A percentile compares a stretch with the other conserved stretches of the same genome.
Evolutionary conservation across 2,113 vertebrate species (phyloP).

Genomic region (Carassius auratus): DNA sequence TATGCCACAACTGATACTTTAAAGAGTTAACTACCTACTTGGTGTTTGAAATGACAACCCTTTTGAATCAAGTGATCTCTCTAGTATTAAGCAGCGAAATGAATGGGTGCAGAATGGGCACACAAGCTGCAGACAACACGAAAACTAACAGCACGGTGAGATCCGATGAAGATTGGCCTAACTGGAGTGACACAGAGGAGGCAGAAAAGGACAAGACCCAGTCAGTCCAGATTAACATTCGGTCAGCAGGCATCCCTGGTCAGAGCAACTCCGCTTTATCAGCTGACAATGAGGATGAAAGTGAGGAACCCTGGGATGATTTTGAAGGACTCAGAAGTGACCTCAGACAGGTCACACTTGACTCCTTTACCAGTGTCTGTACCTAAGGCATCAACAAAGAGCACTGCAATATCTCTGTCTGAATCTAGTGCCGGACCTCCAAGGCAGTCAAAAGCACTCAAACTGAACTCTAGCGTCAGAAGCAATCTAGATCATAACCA

Average conservation of each 20-base stretch:
- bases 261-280: background rate
- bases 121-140: constrained; percentile 56
- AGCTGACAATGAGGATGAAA: background rate
- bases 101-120: constrained; percentile 67
- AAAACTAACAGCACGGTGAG: constrained; percentile 49
- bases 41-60: background rate
- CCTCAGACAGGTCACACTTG: no score
- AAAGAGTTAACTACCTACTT: background rate
- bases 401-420: constrained; percentile 48
- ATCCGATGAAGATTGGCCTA: constrained; percentile 89
- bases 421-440: constrained; percentile 51
- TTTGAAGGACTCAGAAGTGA: constrained; percentile 61
- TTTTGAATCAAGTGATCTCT: constrained; percentile 40
- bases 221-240: constrained; percentile 68
- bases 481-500: constrained; percentile 48
- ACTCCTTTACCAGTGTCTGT: no score
- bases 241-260: constrained; percentile 47
- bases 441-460: constrained; percentile 70
- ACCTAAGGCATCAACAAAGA: constrained; percentile 16
- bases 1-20: constrained; percentile 41
- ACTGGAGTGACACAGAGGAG: constrained; percentile 89
- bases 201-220: constrained; percentile 63
- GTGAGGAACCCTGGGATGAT: constrained; percentile 79
- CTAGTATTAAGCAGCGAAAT: constrained; percentile 61
- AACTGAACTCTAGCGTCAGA: constrained; percentile 59